These are phyloP conservation scores for Pantelozetes paolii DNA, from an alignment of 2,888 invertebrate genomes.

Conservation along the genomic window DNA sequence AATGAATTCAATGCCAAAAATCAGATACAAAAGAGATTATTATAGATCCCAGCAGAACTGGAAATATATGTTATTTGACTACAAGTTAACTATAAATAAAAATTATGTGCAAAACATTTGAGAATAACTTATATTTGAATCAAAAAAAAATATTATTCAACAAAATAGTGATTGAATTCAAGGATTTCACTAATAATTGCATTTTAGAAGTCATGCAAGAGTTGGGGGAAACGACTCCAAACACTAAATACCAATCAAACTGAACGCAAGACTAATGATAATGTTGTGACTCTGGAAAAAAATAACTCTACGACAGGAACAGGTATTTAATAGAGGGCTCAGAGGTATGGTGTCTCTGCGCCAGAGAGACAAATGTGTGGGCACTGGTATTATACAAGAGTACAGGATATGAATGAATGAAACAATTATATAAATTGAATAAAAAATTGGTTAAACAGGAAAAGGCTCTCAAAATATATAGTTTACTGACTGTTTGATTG, in stretches of 20 bases:
- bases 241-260: not conserved
- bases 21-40: not conserved
- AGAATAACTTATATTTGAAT: not conserved
- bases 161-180: constrained; percentile 1
- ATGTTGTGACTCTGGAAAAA: too few relatives aligned
- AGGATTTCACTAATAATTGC: constrained; percentile 18
- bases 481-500: constrained; percentile 33
- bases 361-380: constrained; percentile 11
- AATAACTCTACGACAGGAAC: not conserved
- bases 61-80: too few relatives aligned
- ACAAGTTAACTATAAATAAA: too few relatives aligned
- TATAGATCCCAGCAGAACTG: not conserved
- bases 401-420: constrained; percentile 26
- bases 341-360: not conserved
- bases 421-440: not conserved
- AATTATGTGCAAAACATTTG: too few relatives aligned
- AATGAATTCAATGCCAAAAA: too few relatives aligned
- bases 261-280: not conserved
- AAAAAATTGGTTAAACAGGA: not conserved
- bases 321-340: not conserved
- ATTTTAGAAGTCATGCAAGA: constrained; percentile 17
- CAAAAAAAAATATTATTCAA: not conserved
- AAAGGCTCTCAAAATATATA: not conserved
- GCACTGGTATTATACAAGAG: too few relatives aligned
- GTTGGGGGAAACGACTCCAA: constrained; percentile 18